Conservation (phyloP, 2,888 invertebrate species). For the Isoperla grammatica region DNA sequence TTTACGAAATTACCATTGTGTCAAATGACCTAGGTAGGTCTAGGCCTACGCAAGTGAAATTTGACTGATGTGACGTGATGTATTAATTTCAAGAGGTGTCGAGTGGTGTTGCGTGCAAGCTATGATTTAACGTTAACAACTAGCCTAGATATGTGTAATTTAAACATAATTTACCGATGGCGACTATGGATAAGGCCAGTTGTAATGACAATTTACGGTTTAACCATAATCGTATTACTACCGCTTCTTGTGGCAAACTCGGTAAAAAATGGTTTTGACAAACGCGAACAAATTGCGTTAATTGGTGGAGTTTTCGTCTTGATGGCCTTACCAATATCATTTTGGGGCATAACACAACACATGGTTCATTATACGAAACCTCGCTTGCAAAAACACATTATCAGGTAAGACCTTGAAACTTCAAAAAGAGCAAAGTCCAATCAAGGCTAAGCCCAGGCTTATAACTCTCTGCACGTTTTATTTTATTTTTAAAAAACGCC, state of each 20-base stretch:
- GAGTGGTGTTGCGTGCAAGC: not conserved
- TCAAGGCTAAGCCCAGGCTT: no score
- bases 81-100: no score
- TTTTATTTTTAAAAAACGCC: no score
- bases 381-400: constrained; percentile 86
- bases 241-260: constrained; percentile 79
- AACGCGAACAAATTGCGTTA: constrained; percentile 72
- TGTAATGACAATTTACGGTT: constrained; percentile 69
- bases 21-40: no score
- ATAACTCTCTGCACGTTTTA: no score
- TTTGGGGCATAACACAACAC: constrained; percentile 94
- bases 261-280: constrained; percentile 68
- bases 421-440: no score
- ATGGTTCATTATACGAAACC: constrained; percentile 91
- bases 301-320: constrained; percentile 90
- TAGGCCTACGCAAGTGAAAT: no score
- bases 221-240: constrained; percentile 76
- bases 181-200: constrained; percentile 86
- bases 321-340: constrained; percentile 82
- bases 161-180: constrained; percentile 50
- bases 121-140: not conserved
- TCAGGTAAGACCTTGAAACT: constrained; percentile 54
- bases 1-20: no score
- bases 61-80: no score
- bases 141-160: not conserved